Conservation (phyloP, 2,888 invertebrate genomes). For the Ethmia dodecea region DNA sequence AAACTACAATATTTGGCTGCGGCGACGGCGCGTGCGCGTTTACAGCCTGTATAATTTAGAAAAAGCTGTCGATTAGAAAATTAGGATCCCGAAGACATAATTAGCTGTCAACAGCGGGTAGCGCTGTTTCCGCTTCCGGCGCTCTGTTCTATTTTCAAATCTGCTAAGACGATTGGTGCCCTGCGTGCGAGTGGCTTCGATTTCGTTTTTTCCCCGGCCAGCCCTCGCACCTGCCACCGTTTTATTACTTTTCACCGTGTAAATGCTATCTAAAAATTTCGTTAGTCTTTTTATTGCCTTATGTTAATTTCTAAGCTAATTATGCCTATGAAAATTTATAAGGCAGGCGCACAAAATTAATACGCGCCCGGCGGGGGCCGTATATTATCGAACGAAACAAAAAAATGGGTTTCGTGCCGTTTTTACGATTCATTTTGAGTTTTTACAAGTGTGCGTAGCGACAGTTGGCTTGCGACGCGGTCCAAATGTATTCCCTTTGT, state of each 20-base stretch:
- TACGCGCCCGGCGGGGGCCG: constrained; percentile 57
- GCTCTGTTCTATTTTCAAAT: constrained; percentile 70
- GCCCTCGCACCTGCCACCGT: constrained; percentile 52
- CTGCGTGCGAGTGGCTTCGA: constrained; percentile 27
- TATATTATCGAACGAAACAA: constrained; percentile 46
- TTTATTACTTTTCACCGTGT: constrained; percentile 58
- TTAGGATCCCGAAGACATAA: constrained; percentile 64
- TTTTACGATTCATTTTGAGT: constrained; percentile 63
- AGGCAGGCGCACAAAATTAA: constrained; percentile 65
- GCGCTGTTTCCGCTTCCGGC: constrained; percentile 70
- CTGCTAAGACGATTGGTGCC: constrained; percentile 41
- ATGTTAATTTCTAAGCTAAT: constrained; percentile 77
- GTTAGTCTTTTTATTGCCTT: constrained; percentile 71
- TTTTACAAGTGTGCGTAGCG: constrained; percentile 51
- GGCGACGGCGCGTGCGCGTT: constrained; percentile 30
- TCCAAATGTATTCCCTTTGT: constrained; percentile 67
- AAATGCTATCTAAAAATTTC: constrained; percentile 71
- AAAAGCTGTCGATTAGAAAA: constrained; percentile 69
- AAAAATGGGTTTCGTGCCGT: constrained; percentile 46
- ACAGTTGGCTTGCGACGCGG: constrained; percentile 59
- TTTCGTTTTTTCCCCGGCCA: constrained; percentile 24
- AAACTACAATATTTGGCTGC: constrained; percentile 36
- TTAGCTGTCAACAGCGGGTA: constrained; percentile 70
- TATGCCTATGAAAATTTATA: constrained; percentile 75
- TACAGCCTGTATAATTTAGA: constrained; percentile 32